Conservation (phyloP, 2,113 vertebrate genomes). For the Laterallus jamaicensis region DNA sequence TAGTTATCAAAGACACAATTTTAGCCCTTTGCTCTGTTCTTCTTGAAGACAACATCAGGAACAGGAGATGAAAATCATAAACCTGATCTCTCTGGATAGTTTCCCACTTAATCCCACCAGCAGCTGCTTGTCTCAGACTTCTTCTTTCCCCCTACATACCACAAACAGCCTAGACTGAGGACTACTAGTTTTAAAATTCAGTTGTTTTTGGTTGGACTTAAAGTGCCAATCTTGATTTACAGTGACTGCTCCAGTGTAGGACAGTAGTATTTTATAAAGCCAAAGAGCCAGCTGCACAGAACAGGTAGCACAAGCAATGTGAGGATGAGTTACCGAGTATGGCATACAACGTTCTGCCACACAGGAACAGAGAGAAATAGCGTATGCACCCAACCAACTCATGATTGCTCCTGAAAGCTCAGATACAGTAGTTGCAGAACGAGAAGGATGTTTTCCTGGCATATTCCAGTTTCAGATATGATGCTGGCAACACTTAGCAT, state of each 20-base stretch:
- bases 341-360: background rate
- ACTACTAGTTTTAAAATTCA: background rate
- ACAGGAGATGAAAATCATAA: constrained; percentile 33
- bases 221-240: background rate
- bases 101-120: constrained; percentile 41
- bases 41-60: constrained; percentile 29
- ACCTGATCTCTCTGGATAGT: constrained; percentile 31
- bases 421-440: background rate
- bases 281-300: background rate
- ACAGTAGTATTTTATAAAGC: constrained; percentile 1
- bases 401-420: constrained; percentile 33
- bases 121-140: constrained; percentile 53
- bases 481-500: constrained; percentile 44
- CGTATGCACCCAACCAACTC: constrained; percentile 21
- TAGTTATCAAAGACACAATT: background rate
- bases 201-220: constrained; percentile 19
- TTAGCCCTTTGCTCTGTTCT: background rate
- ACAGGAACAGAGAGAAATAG: background rate
- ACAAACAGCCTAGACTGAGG: background rate
- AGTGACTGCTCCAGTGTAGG: background rate
- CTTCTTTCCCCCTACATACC: background rate
- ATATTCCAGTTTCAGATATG: constrained; percentile 31
- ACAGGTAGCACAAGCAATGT: background rate
- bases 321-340: background rate
- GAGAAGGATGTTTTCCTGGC: constrained; percentile 57